A percentile compares a stretch with the other conserved stretches of the same genome.
These are phyloP conservation scores for Embidobia sp. DNA, from an alignment of 2,888 invertebrate genomes.

Conservation along the genomic window DNA sequence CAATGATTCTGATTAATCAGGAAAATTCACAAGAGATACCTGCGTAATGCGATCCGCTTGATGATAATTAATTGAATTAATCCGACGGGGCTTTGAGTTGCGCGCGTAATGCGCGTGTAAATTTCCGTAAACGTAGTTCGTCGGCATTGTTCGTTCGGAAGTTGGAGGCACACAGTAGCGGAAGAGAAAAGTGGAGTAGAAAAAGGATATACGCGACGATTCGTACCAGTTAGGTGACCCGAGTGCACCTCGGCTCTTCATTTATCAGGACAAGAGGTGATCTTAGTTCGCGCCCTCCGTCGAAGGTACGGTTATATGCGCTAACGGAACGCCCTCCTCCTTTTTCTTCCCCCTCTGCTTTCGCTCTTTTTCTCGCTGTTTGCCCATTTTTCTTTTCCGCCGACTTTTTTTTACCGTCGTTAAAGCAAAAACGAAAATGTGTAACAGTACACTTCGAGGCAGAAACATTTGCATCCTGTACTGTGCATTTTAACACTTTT, in stretches of 20 bases:
- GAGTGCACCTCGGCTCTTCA: constrained; percentile 62
- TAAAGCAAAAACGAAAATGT: constrained; percentile 4
- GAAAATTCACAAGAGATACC: constrained; percentile 23
- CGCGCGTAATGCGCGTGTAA: constrained; percentile 12
- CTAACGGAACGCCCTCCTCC: constrained; percentile 70
- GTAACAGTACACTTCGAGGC: not conserved
- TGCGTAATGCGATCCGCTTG: constrained; percentile 6
- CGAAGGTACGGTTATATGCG: constrained; percentile 75
- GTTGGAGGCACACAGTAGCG: constrained; percentile 64
- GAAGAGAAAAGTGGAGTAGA: constrained; percentile 58
- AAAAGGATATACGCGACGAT: constrained; percentile 65
- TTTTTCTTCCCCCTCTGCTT: constrained; percentile 15
- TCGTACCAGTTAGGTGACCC: constrained; percentile 72
- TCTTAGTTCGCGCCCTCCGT: constrained; percentile 77
- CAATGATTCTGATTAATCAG: constrained; percentile 16
- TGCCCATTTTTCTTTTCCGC: constrained; percentile 28
- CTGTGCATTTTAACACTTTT: no score
- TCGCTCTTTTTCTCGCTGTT: constrained; percentile 39
- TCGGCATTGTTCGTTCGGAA: constrained; percentile 33
- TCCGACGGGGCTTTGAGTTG: not conserved
- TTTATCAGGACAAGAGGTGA: constrained; percentile 74
- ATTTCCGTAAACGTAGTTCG: constrained; percentile 13
- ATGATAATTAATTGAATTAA: constrained; percentile 50
- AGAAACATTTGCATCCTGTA: no score
- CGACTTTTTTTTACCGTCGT: constrained; percentile 24